These are phyloP conservation scores for Agonopterix heracliana DNA, from an alignment of 2,888 invertebrate species.

Conservation along the genomic window DNA sequence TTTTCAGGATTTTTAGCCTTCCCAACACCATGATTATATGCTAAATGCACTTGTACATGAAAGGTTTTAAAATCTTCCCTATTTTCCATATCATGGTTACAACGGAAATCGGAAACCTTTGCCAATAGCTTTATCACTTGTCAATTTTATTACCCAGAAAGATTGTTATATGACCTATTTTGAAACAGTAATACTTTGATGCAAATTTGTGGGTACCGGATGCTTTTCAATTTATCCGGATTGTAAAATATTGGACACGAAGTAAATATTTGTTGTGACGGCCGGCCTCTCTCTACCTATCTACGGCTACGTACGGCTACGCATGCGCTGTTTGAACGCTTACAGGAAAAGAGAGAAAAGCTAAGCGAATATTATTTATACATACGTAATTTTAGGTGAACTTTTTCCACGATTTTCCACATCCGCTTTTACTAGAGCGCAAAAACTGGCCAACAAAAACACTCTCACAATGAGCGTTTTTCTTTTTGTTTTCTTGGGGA, in stretches of 20 bases:
- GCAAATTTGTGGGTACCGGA: neutral
- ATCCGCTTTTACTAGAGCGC: too few relatives aligned
- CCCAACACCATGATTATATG: neutral
- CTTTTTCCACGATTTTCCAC: too few relatives aligned
- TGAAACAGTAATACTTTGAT: constrained; percentile 6
- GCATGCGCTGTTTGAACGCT: constrained; percentile 1
- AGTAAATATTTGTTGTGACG: constrained; percentile 46
- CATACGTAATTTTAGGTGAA: too few relatives aligned
- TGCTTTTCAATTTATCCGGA: constrained; percentile 28
- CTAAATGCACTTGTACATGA: constrained; percentile 1
- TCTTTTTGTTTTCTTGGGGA: too few relatives aligned
- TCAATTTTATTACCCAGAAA: constrained; percentile 34
- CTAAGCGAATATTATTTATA: too few relatives aligned
- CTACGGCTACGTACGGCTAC: neutral
- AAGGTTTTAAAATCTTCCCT: constrained; percentile 7
- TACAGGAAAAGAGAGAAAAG: too few relatives aligned
- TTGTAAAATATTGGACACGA: constrained; percentile 30
- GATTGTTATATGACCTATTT: constrained; percentile 24
- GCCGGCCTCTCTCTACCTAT: constrained; percentile 8
- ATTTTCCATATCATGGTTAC: constrained; percentile 18
- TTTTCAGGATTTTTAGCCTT: constrained; percentile 14
- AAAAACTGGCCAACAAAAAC: too few relatives aligned
- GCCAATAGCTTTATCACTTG: constrained; percentile 26
- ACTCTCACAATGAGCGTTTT: too few relatives aligned
- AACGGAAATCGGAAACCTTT: constrained; percentile 28